These are phyloP conservation scores for human (Homo sapiens) DNA, from an alignment of 2,113 vertebrate species.

Conservation along the genomic window GRCh38 chr7:130426501-130427000, in stretches of 20 bases:
- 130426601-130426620: neutral
- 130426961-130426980: conserved; percentile 32
- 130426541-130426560: conserved; percentile 16
- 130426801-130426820: neutral
- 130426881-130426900: conserved; percentile 36
- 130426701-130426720: neutral
- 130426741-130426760: neutral
- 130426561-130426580: neutral
- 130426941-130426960: conserved; percentile 16
- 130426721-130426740: neutral
- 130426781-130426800: neutral
- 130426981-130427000: neutral
- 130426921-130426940: conserved; percentile 29
- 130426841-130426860: conserved; percentile 21
- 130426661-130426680: neutral
- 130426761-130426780: neutral
- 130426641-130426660: neutral
- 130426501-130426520: conserved; percentile 32
- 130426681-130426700: neutral
- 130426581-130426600: neutral
- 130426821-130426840: neutral
- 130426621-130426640: neutral
- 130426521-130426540: neutral
- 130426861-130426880: conserved; percentile 9
- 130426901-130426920: conserved; percentile 12